These are phyloP conservation scores for Cantharis flavilabris DNA, from an alignment of 2,888 invertebrate genomes.

Conservation along the genomic window DNA sequence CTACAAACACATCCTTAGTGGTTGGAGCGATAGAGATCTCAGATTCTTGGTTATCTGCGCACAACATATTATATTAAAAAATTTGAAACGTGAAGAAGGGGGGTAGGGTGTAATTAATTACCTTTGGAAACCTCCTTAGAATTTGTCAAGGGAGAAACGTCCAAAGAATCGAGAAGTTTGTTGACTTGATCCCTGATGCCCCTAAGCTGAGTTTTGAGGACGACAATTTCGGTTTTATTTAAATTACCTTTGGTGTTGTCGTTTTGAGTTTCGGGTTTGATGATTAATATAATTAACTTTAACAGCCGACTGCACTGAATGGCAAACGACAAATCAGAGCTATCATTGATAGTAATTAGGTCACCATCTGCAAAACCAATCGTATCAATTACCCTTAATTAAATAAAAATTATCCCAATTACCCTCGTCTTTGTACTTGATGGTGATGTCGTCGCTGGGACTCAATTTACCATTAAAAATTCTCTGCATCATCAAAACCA, in stretches of 20 bases:
- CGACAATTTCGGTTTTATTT: constrained; percentile 53
- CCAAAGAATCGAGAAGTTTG: constrained; percentile 62
- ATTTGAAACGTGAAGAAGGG: not conserved
- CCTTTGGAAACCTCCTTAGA: not conserved
- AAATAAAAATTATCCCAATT: constrained; percentile 26
- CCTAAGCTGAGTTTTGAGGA: constrained; percentile 55
- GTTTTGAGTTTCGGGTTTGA: constrained; percentile 42
- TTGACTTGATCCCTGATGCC: constrained; percentile 64
- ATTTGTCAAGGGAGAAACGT: constrained; percentile 38
- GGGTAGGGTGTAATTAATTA: not conserved
- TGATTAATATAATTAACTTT: constrained; percentile 65
- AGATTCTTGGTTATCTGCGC: constrained; percentile 28
- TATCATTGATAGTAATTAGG: constrained; percentile 72
- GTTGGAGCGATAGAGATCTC: constrained; percentile 11
- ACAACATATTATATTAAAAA: not conserved
- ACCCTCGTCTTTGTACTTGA: constrained; percentile 77
- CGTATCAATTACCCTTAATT: not conserved
- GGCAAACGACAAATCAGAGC: constrained; percentile 70
- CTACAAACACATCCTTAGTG: constrained; percentile 34
- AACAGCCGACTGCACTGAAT: constrained; percentile 69
- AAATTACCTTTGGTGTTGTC: constrained; percentile 41
- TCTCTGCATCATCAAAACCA: constrained; percentile 74
- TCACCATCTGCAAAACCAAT: constrained; percentile 64
- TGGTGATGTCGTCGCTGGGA: constrained; percentile 67
- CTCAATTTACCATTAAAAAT: constrained; percentile 68